Base-by-base conservation (phyloP, 2,113 vertebrate species). In the Laticauda colubrina region DNA sequence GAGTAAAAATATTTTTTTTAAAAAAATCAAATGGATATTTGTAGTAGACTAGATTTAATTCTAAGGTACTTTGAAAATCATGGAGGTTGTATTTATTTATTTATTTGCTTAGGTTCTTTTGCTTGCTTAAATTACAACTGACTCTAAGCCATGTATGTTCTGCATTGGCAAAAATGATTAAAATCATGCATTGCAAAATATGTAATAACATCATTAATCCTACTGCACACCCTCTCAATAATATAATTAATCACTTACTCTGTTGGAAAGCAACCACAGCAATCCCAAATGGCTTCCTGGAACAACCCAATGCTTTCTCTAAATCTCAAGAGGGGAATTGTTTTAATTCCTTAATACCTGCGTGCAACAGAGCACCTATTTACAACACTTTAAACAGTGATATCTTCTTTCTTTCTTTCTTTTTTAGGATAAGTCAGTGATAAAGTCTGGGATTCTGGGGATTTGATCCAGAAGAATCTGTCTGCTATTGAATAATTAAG, bases 391-490 rank as follows among this genome's bases (percentile, higher is more conserved):
- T 81, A 43, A 81, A 81, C 5, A 39, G 75, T 34, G 39, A 7
- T 81, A 81, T 81, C 75, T 81, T 20, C 48, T 48, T 39, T 64
- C 2, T 23, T 57, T 21, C 48, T 51, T 51, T 5, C 45, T 64
- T 34, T 69, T 39, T 39, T 3, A 81, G 69, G 18, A 9, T 61
- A 61, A 56, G 15, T 92, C 75, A 56, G 90, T 45, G 91, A 91
- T 3, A 45, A 26, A 5, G 91, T 1, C 93, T 3, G 15, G 7
- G 23, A 94, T 89, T 14, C 14, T 26, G 91, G 64, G 61, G 89
- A 93, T 51, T 29, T 92, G 93, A 34, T 43, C n/a, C 92, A 90
- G 43, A 85, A 9, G 3, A n/a, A n/a, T 81, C 54, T 61, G 86
- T 12, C 14, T 0, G 0, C 18, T 56, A 1, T 88, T 1, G 61